These are phyloP conservation scores for Cheilosia variabilis DNA, from an alignment of 2,888 invertebrate genomes.

Conservation along the genomic window DNA sequence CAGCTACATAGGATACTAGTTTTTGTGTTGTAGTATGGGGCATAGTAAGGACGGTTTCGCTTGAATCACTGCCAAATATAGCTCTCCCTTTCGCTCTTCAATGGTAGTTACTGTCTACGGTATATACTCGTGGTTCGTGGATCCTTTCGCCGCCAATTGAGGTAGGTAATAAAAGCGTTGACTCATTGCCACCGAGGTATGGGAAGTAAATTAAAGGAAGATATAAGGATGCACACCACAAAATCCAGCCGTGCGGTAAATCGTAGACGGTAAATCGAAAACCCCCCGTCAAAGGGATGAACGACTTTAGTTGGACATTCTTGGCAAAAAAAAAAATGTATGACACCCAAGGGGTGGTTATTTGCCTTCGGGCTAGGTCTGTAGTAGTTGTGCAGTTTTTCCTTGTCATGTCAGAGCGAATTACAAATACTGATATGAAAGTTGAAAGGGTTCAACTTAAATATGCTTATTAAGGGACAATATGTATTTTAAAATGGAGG, in stretches of 20 bases:
- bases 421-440: not conserved
- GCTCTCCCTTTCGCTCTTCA: not conserved
- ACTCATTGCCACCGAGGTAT: constrained; percentile 51
- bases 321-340: constrained; percentile 43
- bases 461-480: not conserved
- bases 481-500: constrained; percentile 5
- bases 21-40: constrained; percentile 19
- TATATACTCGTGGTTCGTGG: not conserved
- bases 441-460: not conserved
- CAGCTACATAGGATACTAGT: constrained; percentile 20
- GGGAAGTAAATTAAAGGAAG: constrained; percentile 33
- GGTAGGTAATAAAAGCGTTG: constrained; percentile 54
- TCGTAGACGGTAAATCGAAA: constrained; percentile 5
- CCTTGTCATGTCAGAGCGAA: not conserved
- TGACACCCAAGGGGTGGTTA: not conserved
- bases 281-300: constrained; percentile 4
- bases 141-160: constrained; percentile 24
- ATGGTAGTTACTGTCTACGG: not conserved
- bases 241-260: constrained; percentile 28
- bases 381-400: not conserved
- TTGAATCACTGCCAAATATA: constrained; percentile 44
- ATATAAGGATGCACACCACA: constrained; percentile 27
- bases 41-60: constrained; percentile 27
- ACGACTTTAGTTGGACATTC: constrained; percentile 31
- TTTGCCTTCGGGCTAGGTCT: constrained; percentile 38